Conservation (phyloP, 2,888 invertebrate species). For the Drosophila affinis region DNA sequence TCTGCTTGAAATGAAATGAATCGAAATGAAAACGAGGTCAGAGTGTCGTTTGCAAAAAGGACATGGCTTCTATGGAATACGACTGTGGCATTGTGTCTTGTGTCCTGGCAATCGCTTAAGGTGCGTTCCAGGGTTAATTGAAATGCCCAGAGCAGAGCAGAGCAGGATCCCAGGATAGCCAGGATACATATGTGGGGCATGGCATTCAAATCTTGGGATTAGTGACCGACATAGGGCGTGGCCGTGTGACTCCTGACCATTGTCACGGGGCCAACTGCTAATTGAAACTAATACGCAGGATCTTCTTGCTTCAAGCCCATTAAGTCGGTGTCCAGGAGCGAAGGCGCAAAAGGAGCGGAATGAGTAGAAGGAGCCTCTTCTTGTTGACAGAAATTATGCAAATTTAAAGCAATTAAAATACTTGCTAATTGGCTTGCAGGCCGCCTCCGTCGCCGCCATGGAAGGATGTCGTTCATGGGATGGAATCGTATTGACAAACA, state of each 20-base stretch:
- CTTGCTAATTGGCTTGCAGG: slow-evolving; percentile 76
- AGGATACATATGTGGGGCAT: slow-evolving; percentile 23
- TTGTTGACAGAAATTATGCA: slow-evolving; percentile 78
- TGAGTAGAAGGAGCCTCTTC: slow-evolving; percentile 19
- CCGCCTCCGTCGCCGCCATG: slow-evolving; percentile 32
- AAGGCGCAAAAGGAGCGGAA: not conserved
- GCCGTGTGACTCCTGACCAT: slow-evolving; percentile 47
- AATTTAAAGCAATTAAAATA: slow-evolving; percentile 78
- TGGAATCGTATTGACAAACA: slow-evolving; percentile 37
- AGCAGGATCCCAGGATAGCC: slow-evolving; percentile 3
- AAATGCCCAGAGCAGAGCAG: slow-evolving; percentile 63
- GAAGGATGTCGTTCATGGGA: not conserved
- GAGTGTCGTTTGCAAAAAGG: slow-evolving; percentile 50
- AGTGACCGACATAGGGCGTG: slow-evolving; percentile 49
- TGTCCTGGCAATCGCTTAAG: slow-evolving; percentile 65
- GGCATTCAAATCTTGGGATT: slow-evolving; percentile 57
- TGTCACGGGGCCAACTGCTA: slow-evolving; percentile 49
- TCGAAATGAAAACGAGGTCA: slow-evolving; percentile 62
- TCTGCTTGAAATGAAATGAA: not conserved
- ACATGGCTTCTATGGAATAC: slow-evolving; percentile 51
- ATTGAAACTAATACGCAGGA: slow-evolving; percentile 67
- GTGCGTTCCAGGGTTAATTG: slow-evolving; percentile 74
- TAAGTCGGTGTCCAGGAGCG: not conserved
- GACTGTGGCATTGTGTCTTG: slow-evolving; percentile 45
- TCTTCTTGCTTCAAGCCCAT: slow-evolving; percentile 45